Evolutionary conservation across 2,113 vertebrate genomes (phyloP).

Genomic region (Blennius ocellaris): DNA sequence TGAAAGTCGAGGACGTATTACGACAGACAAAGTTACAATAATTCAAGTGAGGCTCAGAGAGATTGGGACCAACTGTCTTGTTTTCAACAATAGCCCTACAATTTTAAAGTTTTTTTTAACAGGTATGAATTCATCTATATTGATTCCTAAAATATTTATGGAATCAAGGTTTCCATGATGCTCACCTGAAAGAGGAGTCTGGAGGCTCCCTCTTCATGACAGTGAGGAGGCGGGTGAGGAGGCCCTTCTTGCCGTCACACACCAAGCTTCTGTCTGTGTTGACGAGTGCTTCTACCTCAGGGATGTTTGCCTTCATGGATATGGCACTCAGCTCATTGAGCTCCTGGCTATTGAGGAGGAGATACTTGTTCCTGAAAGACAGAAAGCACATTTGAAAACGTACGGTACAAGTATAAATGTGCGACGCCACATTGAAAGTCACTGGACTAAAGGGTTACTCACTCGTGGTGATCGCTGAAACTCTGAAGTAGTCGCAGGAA

Average conservation of each 20-base stretch:
- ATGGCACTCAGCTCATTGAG: constrained; percentile 97
- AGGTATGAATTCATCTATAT: too few relatives aligned
- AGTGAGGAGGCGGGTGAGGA: constrained; percentile 93
- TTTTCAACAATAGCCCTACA: too few relatives aligned
- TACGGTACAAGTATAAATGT: not conserved
- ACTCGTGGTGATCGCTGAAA: constrained; percentile 99
- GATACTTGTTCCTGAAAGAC: constrained; percentile 93
- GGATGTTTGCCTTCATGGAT: constrained; percentile 97
- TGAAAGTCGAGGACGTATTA: too few relatives aligned
- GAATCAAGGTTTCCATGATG: not conserved
- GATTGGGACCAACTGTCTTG: too few relatives aligned
- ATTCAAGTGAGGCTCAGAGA: too few relatives aligned
- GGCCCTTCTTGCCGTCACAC: constrained; percentile 96
- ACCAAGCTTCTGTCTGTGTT: constrained; percentile 97
- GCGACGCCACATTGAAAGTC: not conserved
- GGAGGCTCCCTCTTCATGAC: constrained; percentile 99
- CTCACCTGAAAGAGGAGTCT: constrained; percentile 96
- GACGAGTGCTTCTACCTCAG: constrained; percentile 95
- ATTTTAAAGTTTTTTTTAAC: too few relatives aligned
- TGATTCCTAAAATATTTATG: too few relatives aligned
- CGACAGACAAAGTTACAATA: too few relatives aligned
- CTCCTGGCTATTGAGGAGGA: constrained; percentile 95
- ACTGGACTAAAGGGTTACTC: constrained; percentile 69
- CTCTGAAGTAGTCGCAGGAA: constrained; percentile 97
- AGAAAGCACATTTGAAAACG: not conserved